Base-by-base conservation (phyloP, 2,113 vertebrate genomes). In the Steatornis caripensis region DNA sequence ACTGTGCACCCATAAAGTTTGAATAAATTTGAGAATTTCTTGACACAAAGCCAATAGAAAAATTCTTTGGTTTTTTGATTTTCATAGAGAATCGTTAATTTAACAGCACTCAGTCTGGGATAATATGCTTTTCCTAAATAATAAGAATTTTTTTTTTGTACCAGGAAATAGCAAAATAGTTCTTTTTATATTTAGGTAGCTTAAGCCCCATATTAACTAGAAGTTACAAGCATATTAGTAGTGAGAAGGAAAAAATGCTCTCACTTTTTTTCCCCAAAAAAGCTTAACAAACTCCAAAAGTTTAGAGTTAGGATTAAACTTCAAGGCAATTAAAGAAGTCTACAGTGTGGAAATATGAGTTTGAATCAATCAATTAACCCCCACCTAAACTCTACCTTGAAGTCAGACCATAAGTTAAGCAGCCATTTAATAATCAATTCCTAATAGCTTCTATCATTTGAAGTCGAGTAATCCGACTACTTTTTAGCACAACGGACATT, bases 1-100 rank as follows among this genome's bases (percentile, higher is more conserved):
- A 77, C 57, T 1, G 0, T 29, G 4, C 6, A 62, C 1, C 6
- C 10, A 41, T 45, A 32, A 57, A 57, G 1, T 61, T 10, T 71
- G 26, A 81, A 87, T n/a, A 64, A 48, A 72, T 45, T 48, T 36
- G 17, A 55, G 39, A 46, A 1, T 53, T 82, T 79, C 10, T 93
- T 58, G 23, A 51, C 15, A 85, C 7, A 87, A 79, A 75, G 3
- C 1, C 21, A 79, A 15, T 54, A 27, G 10, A 77, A 87, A 78
- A 58, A 4, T 1, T 66, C 22, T 51, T 69, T 79, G 9, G 2
- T 11, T 13, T 91, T 91, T 88, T 30, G 7, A 4, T 80, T 93
- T 87, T 82, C 39, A 41, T 29, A 60, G 10, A 21, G 5, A 79
- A 45, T 17, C 5, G 10, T 43, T 60, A 66, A 87, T 39, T 84